Conservation (phyloP, 1,140 invertebrate species). For the Drosophila suzukii region DNA sequence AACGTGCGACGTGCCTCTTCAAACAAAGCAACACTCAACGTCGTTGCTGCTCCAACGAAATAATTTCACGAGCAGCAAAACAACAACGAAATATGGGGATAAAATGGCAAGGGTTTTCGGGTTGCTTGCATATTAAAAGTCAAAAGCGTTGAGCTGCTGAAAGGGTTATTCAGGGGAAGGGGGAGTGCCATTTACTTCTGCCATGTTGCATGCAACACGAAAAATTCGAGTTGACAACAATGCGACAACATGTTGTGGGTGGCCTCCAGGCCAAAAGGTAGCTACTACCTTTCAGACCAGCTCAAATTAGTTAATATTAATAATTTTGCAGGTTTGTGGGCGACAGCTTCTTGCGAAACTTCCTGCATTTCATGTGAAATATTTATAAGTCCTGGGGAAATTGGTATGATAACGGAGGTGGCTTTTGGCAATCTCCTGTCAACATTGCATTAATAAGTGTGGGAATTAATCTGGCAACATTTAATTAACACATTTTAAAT, state of each 20-base stretch:
- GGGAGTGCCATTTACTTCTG: conserved; percentile 22
- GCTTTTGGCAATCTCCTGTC: conserved; percentile 17
- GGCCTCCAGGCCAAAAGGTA: conserved; percentile 15
- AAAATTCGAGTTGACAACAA: conserved; percentile 74
- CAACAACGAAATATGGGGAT: conserved; percentile 11
- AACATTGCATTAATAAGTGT: no score
- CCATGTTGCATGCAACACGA: conserved; percentile 70
- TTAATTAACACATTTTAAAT: neutral
- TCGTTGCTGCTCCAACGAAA: conserved; percentile 61
- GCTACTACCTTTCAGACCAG: neutral
- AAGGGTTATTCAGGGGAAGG: neutral
- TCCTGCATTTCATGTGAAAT: conserved; percentile 24
- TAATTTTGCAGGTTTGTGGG: conserved; percentile 48
- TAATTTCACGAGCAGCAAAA: conserved; percentile 73
- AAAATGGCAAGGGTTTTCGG: conserved; percentile 22
- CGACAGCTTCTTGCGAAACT: conserved; percentile 12
- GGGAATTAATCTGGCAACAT: no score
- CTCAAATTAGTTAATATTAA: conserved; percentile 73
- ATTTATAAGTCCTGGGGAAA: conserved; percentile 34
- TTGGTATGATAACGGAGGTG: conserved; percentile 10
- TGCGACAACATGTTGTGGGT: conserved; percentile 44
- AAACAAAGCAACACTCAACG: conserved; percentile 81
- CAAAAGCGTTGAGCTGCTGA: conserved; percentile 71
- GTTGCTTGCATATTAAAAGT: conserved; percentile 78
- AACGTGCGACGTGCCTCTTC: conserved; percentile 66